These are phyloP conservation scores for Upupa epops DNA, from an alignment of 2,113 vertebrate genomes.

Conservation along the genomic window DNA sequence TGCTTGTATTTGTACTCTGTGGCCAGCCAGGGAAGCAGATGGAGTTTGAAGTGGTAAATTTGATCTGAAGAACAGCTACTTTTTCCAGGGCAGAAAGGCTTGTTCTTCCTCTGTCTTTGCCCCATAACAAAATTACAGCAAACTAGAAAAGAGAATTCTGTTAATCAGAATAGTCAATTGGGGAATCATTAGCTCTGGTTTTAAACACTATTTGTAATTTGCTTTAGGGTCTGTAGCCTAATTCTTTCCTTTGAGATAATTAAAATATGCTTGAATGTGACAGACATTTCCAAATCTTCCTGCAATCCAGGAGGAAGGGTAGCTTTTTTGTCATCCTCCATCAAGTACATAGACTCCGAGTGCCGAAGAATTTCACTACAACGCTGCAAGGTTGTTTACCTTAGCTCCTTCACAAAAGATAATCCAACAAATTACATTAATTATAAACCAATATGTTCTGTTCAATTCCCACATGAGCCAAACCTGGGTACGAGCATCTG, in stretches of 20 bases:
- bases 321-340: conserved; percentile 7
- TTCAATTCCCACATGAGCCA: conserved; percentile 88
- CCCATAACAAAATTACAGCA: conserved; percentile 49
- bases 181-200: conserved; percentile 65
- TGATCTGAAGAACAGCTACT: neutral
- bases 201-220: conserved; percentile 70
- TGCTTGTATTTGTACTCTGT: rapidly evolving
- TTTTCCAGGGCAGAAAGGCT: conserved; percentile 5
- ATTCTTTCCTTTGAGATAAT: conserved; percentile 77
- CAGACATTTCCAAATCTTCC: conserved; percentile 71
- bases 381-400: conserved; percentile 84
- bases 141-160: conserved; percentile 58
- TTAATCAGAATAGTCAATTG: conserved; percentile 70
- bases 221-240: conserved; percentile 74
- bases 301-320: conserved; percentile 56
- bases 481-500: conserved; percentile 94
- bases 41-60: neutral
- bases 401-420: conserved; percentile 92
- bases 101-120: conserved; percentile 23
- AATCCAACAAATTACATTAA: conserved; percentile 98
- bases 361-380: conserved; percentile 73
- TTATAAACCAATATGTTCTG: conserved; percentile 98
- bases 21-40: neutral
- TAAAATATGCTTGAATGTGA: conserved; percentile 74
- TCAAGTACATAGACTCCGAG: conserved; percentile 60